Base-by-base conservation (phyloP, 2,113 vertebrate genomes). In the Phylloscopus trochilus region DNA sequence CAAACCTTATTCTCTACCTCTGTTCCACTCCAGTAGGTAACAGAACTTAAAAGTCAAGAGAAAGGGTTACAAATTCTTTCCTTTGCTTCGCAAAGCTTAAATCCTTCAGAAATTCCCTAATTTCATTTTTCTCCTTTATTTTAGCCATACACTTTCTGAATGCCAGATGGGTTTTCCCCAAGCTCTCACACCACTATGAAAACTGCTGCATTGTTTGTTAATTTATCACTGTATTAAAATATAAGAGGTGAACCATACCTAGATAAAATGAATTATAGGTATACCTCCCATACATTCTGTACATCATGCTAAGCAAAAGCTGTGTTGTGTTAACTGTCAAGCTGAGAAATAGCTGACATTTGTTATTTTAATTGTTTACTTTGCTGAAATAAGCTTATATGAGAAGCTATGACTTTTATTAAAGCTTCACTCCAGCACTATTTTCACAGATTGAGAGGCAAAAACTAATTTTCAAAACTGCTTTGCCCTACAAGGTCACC, bases 361-460 rank as follows among this genome's bases (percentile, higher is more conserved):
- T 98, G 97, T 98, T 98, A 98, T 98, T 98, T 97, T 98, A 98
- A 98, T 98, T 98, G 97, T 98, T 98, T 98, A 97, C 97, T 97
- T 97, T 98, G 98, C 98, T 98, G 97, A 98, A 98, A 98, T 97
- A 98, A 98, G 97, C 97, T 96, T 96, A 94, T 97, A 83, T 78
- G 90, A 97, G 96, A 94, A 96, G 92, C 91, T 93, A 87, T 91
- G 94, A 95, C 93, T 98, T 97, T 97, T 98, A 97, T 96, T 94
- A 97, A 98, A 97, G 98, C 96, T 98, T 98, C 95, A 91, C 93
- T 97, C 73, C 97, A 98, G 97, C 97, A 97, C 94, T 97, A 97
- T 98, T 98, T 98, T 97, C 97, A 97, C 97, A 98, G 97, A 97
- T 97, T 97, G 96, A 89, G 94, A 98, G 95, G 96, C 96, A 97